Evolutionary conservation across 1,140 invertebrate species (phyloP), one percentile per base, ranked within the genome.

Genomic region (Drosophila murphyi): DNA sequence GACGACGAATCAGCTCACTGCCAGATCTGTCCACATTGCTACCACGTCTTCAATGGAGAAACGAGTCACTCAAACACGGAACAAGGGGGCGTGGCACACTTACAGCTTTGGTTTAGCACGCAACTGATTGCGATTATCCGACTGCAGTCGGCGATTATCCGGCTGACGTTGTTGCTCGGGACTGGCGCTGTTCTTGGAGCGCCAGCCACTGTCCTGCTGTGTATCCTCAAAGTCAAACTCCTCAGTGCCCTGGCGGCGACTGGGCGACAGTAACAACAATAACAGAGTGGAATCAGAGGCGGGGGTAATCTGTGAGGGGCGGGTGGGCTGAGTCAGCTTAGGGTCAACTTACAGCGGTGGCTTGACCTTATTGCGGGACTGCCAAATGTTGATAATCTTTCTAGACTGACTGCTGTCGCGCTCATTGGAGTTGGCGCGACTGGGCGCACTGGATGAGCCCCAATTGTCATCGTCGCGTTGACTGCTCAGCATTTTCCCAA

Each of bases 401-500:
- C 78, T 78, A 68, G 85, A 69, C 78, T 89, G 85, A 85, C 86
- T 89, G 60, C 45, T 71, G 28, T 90, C 85, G 45, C 87, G 82
- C 32, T 88, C 88, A 57, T 55, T 77, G 31, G 90, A 91, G 52
- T 87, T 88, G 59, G 80, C 90, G 43, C 90, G 74, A 71, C 90
- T 92, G 31, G 83, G 80, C 57, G 76, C 87, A 52, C 90, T 92
- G 55, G 90, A 91, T 34, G 90, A 92, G 37, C 87, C 87, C 90
- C 90, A 92, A 68, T 90, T 89, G 76, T 92, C 87, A 63, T 92
- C 90, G n/a, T 90, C 87, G 51, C 82, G 78, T 7, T 85, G 83
- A 52, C 85, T 89, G 59, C 39, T 55, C 39, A 56, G 20, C 20
- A 20, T 20, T 20, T 20, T 20, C 20, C 20, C 20, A 76, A 72